Base-by-base conservation (phyloP, 2,888 invertebrate species). In the Drosophila subsilvestris region DNA sequence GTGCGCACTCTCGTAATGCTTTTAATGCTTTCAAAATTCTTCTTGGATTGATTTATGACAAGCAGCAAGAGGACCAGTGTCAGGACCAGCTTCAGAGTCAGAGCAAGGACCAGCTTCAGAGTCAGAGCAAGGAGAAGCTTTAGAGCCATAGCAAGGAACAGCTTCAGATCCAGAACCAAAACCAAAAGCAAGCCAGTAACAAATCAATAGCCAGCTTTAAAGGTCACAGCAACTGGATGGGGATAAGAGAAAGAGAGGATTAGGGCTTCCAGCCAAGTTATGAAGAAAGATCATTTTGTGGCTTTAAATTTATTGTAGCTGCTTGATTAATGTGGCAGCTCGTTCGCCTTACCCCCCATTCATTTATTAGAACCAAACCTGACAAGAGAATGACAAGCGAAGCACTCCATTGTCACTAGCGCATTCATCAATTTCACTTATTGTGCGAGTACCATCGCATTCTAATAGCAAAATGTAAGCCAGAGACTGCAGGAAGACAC, bases 41-140 rank as follows among this genome's bases (percentile, higher is more conserved):
- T 60, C 75, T 78, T 45, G 63, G 66, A 80, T 86, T 88, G 86
- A 85, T 85, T 88, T 85, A 88, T 86, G 88, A 75, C 76, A 74
- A 66, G 56, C n/a, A 12, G 32, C 14, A 25, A 25, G 25, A 44
- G 20, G 50, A 58, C 29, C 53, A 58, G n/a, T 37, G 37, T 37
- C 17, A 44, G n/a, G 50, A 58, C n/a, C 53, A 58, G n/a, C 7
- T 2, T 14, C 10, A 25, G n/a, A n/a, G 27, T 22, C 25, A 25
- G 22, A 12, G 18, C 53, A n/a, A 32, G 14, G 51, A 18, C 12
- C 9, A 1, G 27, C 27, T 0, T 7, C 8, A 27, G 27, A 25
- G 5, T 6, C 20, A n/a, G n/a, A n/a, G n/a, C n/a, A n/a, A 44
- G n/a, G 49, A 58, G 18, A 47, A 58, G 14, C 5, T 5, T 14